These are phyloP conservation scores for Gandaritis pyraliata DNA, from an alignment of 2,888 invertebrate genomes.

Conservation along the genomic window DNA sequence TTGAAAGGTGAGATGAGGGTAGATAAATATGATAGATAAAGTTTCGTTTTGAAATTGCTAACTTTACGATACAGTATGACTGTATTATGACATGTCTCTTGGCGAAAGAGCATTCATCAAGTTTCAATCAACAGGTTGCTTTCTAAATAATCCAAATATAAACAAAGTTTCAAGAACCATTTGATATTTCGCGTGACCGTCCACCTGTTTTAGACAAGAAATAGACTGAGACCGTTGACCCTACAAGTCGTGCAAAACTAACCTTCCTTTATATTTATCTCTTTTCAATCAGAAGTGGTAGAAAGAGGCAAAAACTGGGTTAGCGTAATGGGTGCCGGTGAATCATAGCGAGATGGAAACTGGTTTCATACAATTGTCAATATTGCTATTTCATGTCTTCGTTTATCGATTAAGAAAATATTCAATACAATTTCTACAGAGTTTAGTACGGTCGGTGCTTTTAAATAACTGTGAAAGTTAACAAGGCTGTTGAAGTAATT, in stretches of 20 bases:
- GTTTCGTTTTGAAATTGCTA: no score
- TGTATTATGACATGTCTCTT: not conserved
- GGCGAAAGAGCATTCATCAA: not conserved
- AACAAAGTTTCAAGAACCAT: constrained; percentile 10
- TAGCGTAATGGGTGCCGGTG: constrained; percentile 46
- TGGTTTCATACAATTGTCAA: constrained; percentile 24
- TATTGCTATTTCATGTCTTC: constrained; percentile 8
- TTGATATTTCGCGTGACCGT: constrained; percentile 42
- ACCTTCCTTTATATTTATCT: constrained; percentile 42
- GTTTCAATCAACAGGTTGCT: not conserved
- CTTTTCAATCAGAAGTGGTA: constrained; percentile 38
- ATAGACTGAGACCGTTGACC: constrained; percentile 57
- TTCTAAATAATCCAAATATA: not conserved
- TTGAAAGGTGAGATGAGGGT: no score
- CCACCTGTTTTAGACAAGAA: constrained; percentile 48
- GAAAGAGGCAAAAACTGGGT: constrained; percentile 42
- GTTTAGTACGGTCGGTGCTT: not conserved
- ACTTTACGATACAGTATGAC: no score
- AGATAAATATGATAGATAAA: no score
- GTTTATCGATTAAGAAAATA: not conserved
- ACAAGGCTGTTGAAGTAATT: no score
- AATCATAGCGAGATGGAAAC: constrained; percentile 57
- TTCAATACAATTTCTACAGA: not conserved
- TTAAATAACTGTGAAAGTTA: not conserved
- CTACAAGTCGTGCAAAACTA: constrained; percentile 44